These are phyloP conservation scores for Lepus timidus DNA, from an alignment of 2,113 vertebrate species.

Conservation along the genomic window DNA sequence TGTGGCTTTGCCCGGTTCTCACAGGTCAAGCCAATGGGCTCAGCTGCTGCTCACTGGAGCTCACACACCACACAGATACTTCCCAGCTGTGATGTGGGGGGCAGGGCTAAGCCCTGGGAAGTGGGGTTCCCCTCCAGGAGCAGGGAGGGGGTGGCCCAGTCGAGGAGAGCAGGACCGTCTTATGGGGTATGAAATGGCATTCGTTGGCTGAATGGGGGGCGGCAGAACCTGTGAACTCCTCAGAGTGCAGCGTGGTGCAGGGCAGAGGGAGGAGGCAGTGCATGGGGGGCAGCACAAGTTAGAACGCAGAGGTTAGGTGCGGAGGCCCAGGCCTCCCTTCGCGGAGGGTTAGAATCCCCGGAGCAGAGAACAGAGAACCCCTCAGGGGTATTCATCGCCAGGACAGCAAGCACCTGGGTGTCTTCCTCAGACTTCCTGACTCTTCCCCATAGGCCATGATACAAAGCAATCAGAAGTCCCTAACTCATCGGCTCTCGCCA, in stretches of 20 bases:
- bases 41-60: background rate
- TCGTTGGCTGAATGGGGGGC: background rate
- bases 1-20: background rate
- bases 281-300: background rate
- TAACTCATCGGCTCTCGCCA: background rate
- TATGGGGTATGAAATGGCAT: background rate
- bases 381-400: background rate
- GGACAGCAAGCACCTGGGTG: background rate
- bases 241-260: background rate
- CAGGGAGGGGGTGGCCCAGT: background rate
- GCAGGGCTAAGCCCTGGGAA: background rate
- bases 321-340: background rate
- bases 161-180: background rate
- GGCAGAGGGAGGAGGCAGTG: background rate
- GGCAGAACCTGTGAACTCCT: background rate
- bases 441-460: background rate
- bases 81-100: background rate
- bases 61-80: background rate
- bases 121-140: background rate
- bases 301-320: background rate
- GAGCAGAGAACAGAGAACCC: background rate
- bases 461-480: background rate
- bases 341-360: background rate
- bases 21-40: background rate
- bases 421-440: background rate